phyloP scores from a whole-genome alignment of 2,797 vertebrate genomes.

The Podarcis siculus region DNA sequence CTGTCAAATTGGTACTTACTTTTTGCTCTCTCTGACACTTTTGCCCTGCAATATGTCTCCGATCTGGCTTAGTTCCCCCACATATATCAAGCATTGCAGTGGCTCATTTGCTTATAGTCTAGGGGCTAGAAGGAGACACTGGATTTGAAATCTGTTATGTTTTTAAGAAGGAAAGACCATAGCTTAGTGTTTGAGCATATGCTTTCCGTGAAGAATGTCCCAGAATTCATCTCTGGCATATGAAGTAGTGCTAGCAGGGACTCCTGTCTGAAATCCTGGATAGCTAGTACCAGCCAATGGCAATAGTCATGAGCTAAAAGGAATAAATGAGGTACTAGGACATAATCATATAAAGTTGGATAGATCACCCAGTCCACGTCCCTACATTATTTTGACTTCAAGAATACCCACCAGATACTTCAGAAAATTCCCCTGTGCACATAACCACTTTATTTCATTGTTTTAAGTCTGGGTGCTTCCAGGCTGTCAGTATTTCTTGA shows the following conservation, averaged over 20 bases:
- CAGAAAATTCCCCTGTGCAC: not conserved
- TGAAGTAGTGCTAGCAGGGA: not conserved
- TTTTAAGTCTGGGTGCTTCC: not conserved
- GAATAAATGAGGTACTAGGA: not conserved
- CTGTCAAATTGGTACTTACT: not conserved
- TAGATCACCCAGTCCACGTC: too few species aligned
- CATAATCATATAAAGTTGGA: not conserved
- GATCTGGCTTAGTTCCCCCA: not conserved
- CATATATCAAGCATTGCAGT: not conserved
- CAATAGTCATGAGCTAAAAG: not conserved
- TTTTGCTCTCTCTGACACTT: not conserved
- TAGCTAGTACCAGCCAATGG: not conserved
- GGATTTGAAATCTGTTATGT: too few species aligned
- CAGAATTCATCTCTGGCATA: not conserved
- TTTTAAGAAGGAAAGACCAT: not conserved
- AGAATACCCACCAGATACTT: not conserved
- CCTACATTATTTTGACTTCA: not conserved
- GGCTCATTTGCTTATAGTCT: not conserved
- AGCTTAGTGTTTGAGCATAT: not conserved
- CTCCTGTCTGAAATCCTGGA: not conserved
- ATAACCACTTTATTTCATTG: not conserved
- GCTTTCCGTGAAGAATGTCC: not conserved
- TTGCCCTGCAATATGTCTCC: not conserved
- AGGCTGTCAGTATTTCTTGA: too few species aligned
- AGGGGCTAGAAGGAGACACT: not conserved